A percentile compares a stretch with the other conserved stretches of the same genome.
These are phyloP conservation scores for Leptinotarsa tumamoca DNA, from an alignment of 2,888 invertebrate species.

Conservation along the genomic window DNA sequence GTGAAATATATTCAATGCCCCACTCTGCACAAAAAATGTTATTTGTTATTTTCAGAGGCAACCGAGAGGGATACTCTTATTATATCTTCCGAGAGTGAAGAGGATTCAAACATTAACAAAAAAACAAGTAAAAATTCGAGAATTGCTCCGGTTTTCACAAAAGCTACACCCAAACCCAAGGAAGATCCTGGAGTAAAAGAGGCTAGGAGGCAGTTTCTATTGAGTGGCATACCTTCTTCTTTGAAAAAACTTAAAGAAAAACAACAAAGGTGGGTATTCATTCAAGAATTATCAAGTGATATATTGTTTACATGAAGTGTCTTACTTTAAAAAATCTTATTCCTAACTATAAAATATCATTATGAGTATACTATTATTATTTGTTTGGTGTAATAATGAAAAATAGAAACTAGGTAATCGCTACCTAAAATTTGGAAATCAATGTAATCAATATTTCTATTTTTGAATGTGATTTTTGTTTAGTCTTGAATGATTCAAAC, in stretches of 20 bases:
- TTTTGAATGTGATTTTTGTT: no score
- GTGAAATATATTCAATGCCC: no score
- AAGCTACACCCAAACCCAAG: slow-evolving; percentile 68
- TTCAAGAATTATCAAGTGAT: no score
- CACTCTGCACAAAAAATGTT: no score
- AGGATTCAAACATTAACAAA: slow-evolving; percentile 26
- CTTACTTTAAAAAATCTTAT: no score
- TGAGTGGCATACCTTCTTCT: slow-evolving; percentile 78
- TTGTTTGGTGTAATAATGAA: no score
- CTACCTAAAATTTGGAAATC: no score
- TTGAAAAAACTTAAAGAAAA: slow-evolving; percentile 71
- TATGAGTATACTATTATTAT: no score
- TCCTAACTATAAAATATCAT: no score
- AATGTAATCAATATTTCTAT: neutral
- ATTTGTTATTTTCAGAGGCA: neutral
- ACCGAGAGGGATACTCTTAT: slow-evolving; percentile 14
- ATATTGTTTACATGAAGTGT: no score
- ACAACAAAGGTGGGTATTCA: slow-evolving; percentile 62
- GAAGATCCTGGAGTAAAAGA: slow-evolving; percentile 71
- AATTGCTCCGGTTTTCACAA: slow-evolving; percentile 80
- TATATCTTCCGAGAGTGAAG: slow-evolving; percentile 44
- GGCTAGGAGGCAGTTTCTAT: slow-evolving; percentile 78
- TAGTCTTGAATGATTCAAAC: no score
- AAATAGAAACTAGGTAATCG: no score
- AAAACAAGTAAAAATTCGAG: slow-evolving; percentile 60